Base-by-base conservation (phyloP, 2,888 invertebrate species). In the Melanchra persicariae region DNA sequence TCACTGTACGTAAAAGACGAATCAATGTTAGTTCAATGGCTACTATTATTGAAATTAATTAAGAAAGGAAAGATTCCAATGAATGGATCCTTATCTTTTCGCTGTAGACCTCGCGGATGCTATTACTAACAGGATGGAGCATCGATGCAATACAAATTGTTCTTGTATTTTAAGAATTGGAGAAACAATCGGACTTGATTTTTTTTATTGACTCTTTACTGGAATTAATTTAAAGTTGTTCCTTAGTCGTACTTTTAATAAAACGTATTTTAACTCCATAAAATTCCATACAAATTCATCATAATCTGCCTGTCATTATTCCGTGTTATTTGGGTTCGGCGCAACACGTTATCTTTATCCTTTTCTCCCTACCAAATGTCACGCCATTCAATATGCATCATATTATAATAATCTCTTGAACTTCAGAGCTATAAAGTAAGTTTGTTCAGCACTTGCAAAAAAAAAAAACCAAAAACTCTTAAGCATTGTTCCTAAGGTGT, bases 21-120 rank as follows among this genome's bases (percentile, higher is more conserved):
- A 70, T 77, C 72, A 81, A 76, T 71, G 84, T 75, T 73, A 79
- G 62, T 76, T 73, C 62, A 79, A 65, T 24, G 43, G 10, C 61
- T 66, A 70, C 65, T 78, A 55, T 74, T 74, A 70, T 74, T 67
- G 65, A 79, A 83, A 82, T 85, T 73, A 70, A 85, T 77, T 74
- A 74, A 69, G 63, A 68, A 66, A 74, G 68, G 54, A 79, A 75
- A 75, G 62, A 79, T 80, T 81, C 49, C 58, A 55, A 55, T 62
- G 64, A 76, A 79, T 59, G 5, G 79, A 81, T 84, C 45, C 59
- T 58, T 79, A 85, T 84, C 85, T 74, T 30, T 64, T 69, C 61
- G 24, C 40, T 40, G 61, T 51, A 62, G 30, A 49, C 69, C 54
- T 61, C 40, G 34, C 82, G 74, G 66, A 82, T 71, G 60, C 67